Conservation (phyloP, 2,888 invertebrate genomes). For the Lamellibrachia satsuma region DNA sequence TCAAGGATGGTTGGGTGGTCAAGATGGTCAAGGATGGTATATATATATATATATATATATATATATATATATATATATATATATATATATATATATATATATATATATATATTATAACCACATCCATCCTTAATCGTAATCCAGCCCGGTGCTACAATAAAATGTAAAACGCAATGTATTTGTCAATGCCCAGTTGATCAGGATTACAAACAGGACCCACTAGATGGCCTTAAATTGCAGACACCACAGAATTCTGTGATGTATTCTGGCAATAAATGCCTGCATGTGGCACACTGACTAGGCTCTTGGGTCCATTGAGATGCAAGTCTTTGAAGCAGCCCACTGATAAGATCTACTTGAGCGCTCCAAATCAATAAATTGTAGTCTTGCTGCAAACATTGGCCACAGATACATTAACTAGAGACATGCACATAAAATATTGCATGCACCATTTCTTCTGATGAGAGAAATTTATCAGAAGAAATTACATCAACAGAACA, state of each 20-base stretch:
- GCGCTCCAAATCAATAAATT: background rate
- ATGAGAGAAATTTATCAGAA: background rate
- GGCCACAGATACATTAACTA: background rate
- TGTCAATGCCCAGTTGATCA: background rate
- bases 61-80: too few relatives aligned
- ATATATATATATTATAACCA: background rate
- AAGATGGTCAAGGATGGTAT: too few relatives aligned
- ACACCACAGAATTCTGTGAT: background rate
- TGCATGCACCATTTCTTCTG: background rate
- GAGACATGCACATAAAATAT: background rate
- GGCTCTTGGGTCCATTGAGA: background rate
- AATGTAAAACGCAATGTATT: background rate
- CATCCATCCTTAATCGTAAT: background rate
- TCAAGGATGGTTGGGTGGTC: too few relatives aligned
- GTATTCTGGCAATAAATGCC: background rate
- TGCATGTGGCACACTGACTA: background rate
- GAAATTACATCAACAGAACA: background rate
- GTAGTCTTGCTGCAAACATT: background rate
- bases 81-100: background rate
- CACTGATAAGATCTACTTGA: background rate
- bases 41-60: too few relatives aligned
- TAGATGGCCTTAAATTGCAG: background rate
- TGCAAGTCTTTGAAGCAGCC: background rate
- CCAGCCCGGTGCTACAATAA: background rate
- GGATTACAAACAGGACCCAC: background rate